Evolutionary conservation across 2,797 vertebrate species (phyloP).

Genomic region (Cheirogaleus major): DNA sequence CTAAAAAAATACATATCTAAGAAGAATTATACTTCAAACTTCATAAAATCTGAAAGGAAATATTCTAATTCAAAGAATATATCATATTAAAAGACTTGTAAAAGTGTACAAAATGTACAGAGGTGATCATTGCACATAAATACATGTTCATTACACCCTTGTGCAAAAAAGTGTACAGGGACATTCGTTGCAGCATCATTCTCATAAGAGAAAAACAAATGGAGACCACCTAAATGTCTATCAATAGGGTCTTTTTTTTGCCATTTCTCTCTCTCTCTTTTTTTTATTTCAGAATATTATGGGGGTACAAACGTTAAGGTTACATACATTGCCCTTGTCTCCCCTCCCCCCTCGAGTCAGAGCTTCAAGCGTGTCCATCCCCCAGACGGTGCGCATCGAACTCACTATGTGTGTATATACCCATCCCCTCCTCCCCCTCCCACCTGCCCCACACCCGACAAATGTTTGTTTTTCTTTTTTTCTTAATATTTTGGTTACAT

Average conservation of each 20-base stretch:
- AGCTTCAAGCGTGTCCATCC: no score
- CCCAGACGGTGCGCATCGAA: no score
- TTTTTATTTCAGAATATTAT: no score
- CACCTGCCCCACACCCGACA: no score
- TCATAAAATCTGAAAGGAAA: constrained; percentile 36
- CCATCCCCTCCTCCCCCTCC: no score
- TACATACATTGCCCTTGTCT: no score
- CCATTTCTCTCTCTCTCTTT: no score
- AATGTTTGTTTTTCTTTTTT: no score
- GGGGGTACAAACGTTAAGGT: no score
- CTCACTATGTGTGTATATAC: no score
- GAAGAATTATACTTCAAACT: not conserved
- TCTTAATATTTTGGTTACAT: no score
- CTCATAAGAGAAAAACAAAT: not conserved
- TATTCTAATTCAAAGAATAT: constrained; percentile 3
- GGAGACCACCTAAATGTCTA: not conserved
- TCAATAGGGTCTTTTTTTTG: not conserved
- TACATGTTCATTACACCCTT: not conserved
- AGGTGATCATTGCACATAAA: not conserved
- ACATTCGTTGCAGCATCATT: not conserved
- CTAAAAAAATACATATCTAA: constrained; percentile 1
- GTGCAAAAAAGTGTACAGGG: not conserved
- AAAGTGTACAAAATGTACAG: not conserved
- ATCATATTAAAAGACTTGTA: not conserved
- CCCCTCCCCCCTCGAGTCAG: no score